Conservation (phyloP, 2,797 vertebrate genomes). For the Poecilia gillii region DNA sequence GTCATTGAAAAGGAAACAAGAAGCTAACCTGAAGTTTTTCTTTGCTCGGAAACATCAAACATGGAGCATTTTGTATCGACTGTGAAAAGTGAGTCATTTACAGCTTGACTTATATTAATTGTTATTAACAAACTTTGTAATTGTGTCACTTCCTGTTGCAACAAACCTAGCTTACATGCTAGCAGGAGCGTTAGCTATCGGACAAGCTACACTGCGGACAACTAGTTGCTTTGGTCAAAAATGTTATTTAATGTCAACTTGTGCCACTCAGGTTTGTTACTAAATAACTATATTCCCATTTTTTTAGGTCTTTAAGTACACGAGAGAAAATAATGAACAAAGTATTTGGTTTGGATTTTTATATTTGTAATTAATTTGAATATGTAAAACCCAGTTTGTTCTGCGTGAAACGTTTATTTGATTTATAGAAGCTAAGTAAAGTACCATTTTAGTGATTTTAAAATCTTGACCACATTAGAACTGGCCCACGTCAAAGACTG, state of each 20-base stretch:
- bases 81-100: constrained; percentile 71
- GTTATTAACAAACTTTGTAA: neutral
- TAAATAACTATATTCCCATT: neutral
- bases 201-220: neutral
- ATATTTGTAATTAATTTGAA: neutral
- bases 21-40: fast-evolving
- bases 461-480: no score
- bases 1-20: constrained; percentile 8
- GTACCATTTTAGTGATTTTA: no score
- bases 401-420: neutral
- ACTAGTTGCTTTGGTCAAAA: neutral
- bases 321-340: neutral
- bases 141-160: neutral
- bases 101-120: neutral
- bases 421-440: neutral
- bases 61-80: constrained; percentile 69
- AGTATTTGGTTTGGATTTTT: neutral
- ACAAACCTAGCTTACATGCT: neutral
- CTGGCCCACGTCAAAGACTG: no score
- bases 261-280: neutral
- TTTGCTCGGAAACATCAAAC: neutral
- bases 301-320: neutral
- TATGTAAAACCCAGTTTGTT: neutral
- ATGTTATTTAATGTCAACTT: neutral
- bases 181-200: neutral